Percentiles rank a stretch among this genome's conserved stretches.
phyloP scores from a whole-genome alignment of 2,113 vertebrate genomes.

The Tympanuchus pallidicinctus region DNA sequence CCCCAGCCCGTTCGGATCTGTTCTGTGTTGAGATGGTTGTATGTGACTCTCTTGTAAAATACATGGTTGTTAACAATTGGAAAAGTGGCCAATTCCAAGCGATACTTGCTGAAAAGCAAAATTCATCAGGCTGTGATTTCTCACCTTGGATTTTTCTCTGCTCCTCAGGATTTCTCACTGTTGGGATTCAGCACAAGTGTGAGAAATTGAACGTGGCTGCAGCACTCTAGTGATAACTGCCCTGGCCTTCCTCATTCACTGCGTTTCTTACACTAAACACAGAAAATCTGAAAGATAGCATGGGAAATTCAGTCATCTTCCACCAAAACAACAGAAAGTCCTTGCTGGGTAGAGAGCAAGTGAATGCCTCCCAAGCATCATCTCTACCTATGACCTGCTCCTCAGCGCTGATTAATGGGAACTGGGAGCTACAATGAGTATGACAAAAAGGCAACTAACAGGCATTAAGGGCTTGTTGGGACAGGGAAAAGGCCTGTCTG shows the following conservation, averaged over 20 bases:
- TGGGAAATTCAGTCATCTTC: neutral
- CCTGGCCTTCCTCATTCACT: neutral
- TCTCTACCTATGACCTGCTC: neutral
- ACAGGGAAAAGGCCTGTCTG: neutral
- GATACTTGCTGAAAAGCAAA: neutral
- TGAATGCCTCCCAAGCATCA: accelerated
- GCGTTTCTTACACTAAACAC: neutral
- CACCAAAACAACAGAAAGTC: neutral
- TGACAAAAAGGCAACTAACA: neutral
- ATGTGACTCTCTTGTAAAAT: neutral
- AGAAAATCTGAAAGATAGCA: neutral
- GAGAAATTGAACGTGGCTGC: neutral
- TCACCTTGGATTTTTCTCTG: neutral
- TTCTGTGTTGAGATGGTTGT: neutral
- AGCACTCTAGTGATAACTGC: neutral
- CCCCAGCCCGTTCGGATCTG: neutral
- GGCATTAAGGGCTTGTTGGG: neutral
- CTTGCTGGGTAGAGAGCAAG: neutral
- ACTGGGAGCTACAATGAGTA: neutral
- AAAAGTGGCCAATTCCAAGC: neutral
- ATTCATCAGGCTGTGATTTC: neutral
- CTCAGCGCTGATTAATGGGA: neutral
- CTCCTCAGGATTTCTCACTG: neutral
- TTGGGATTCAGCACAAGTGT: neutral
- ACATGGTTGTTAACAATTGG: neutral